Evolutionary conservation across 37 sponge, comb jelly and placozoan genomes (phyloP).

Genomic region (Spongia lamella): DNA sequence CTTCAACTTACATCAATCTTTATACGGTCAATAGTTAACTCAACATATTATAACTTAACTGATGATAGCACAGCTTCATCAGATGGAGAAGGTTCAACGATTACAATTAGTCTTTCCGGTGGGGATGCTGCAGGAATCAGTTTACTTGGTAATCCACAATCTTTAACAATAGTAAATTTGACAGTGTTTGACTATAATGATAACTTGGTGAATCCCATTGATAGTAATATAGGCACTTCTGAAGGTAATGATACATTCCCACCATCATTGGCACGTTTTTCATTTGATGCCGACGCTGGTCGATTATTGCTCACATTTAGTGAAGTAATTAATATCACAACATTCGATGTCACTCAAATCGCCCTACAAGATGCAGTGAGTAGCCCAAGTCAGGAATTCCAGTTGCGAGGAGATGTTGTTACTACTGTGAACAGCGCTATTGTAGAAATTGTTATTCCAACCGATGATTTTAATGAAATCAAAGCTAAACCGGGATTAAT

Average conservation of each 20-base stretch:
- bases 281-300: constrained; percentile 57
- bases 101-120: constrained; percentile 9
- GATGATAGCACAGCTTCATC: background rate
- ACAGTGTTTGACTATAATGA: constrained; percentile 52
- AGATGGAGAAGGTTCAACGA: background rate
- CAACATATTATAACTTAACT: background rate
- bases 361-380: constrained; percentile 23
- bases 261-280: constrained; percentile 30
- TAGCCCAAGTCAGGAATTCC: constrained; percentile 21
- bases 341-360: constrained; percentile 30
- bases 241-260: constrained; percentile 31
- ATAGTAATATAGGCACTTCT: constrained; percentile 15
- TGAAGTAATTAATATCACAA: constrained; percentile 41
- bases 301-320: constrained; percentile 55
- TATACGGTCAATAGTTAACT: background rate
- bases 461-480: constrained; percentile 61
- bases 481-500: constrained; percentile 61
- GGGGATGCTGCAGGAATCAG: constrained; percentile 9
- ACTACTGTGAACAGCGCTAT: constrained; percentile 56
- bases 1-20: constrained; percentile 30
- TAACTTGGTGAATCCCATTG: constrained; percentile 34
- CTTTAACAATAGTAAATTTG: constrained; percentile 32
- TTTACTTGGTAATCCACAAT: constrained; percentile 36
- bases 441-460: constrained; percentile 49
- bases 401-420: constrained; percentile 25